Conservation (phyloP, 2,113 vertebrate species). For the Tinamus guttatus region DNA sequence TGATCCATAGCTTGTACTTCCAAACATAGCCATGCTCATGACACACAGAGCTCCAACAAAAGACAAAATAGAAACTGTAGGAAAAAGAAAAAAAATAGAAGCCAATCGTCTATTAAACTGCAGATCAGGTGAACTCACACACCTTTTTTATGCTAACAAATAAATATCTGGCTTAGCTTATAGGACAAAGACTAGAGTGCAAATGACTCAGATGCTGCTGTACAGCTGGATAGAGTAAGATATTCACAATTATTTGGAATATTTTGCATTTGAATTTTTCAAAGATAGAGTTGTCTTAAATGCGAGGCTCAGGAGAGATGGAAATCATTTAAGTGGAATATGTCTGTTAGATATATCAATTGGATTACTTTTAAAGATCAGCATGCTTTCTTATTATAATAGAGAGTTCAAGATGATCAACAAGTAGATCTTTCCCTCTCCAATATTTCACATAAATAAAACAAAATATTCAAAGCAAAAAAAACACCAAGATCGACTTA, state of each 20-base stretch:
- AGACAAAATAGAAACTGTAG: not conserved
- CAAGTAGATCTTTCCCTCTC: not conserved
- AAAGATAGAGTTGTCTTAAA: not conserved
- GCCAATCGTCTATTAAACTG: constrained; percentile 3
- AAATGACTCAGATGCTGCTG: constrained; percentile 9
- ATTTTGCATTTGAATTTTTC: not conserved
- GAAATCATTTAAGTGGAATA: not conserved
- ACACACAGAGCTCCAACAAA: not conserved
- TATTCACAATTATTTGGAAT: not conserved
- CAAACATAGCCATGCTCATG: not conserved
- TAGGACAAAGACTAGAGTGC: not conserved
- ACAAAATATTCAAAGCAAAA: not conserved
- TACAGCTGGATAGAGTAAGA: not conserved
- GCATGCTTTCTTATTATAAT: not conserved
- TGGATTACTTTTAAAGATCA: not conserved
- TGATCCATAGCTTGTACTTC: not conserved
- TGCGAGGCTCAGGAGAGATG: not conserved
- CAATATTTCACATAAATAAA: not conserved
- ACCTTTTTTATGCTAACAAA: constrained; percentile 15
- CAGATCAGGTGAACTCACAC: not conserved
- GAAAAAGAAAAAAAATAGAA: not conserved
- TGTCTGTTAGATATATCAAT: not conserved
- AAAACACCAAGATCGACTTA: not conserved
- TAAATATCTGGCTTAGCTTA: constrained; percentile 28
- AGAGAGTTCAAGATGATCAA: not conserved